Evolutionary conservation across 2,888 invertebrate species (phyloP), one percentile per base, ranked within the genome.

Genomic region (Plagodis dolabraria): DNA sequence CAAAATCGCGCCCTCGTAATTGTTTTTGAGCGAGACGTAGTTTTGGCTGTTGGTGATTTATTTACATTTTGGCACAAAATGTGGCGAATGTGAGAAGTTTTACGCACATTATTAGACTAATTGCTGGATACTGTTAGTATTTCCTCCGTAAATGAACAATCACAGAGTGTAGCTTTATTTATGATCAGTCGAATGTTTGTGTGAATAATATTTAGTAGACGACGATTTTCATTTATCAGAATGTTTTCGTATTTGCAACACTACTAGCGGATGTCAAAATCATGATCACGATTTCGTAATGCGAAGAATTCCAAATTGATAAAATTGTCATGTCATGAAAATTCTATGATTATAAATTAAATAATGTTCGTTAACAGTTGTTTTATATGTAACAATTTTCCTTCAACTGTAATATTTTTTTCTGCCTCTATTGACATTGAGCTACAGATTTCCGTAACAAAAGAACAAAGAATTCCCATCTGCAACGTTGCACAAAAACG

Each of bases 1-100:
- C 92, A 92, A 92, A 87, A 83, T 87, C 77, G 78, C 85, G 86
- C 88, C 87, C 88, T 86, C 86, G 85, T 85, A 89, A 91, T 89
- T 90, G 91, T 91, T 92, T 92, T 91, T 88, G 91, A 87, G 89
- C 88, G 85, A 68, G 72, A 75, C 76, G 86, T 86, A 87, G 88
- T 89, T 89, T 82, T 79, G 79, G 78, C 78, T 83, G 77, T 70
- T 67, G 64, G 75, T 90, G 89, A 91, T 91, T 91, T 90, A 91
- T 91, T 77, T 75, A 64, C 67, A 76, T 79, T 78, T 80, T 69
- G 71, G 69, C 63, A 52, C 63, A 71, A 66, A 64, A 63, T 63
- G 62, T 57, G 57, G 54, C 54, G 60, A 66, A 68, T 67, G 60
- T 54, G 53, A 58, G 57, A 64, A 60, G 64, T 60, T 60, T 61